phyloP scores from a whole-genome alignment of 2,113 vertebrate genomes.

The Onychostruthus taczanowskii region DNA sequence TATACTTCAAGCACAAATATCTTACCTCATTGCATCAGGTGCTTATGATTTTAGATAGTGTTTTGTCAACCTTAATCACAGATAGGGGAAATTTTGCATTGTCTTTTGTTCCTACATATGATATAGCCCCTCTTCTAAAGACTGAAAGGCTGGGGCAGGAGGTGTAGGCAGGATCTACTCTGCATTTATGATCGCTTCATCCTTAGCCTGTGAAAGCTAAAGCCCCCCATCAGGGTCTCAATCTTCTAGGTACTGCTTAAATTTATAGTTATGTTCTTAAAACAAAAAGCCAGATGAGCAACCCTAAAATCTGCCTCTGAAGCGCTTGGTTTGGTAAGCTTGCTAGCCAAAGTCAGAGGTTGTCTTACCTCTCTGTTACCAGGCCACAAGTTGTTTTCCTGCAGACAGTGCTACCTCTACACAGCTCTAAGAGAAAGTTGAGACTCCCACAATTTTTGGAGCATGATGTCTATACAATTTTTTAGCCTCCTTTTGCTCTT shows the following conservation, averaged over 20 bases:
- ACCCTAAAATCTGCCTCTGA: background rate
- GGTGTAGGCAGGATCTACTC: background rate
- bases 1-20: background rate
- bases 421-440: background rate
- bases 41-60: background rate
- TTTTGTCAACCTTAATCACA: background rate
- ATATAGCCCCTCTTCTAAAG: background rate
- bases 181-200: background rate
- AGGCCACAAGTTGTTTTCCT: background rate
- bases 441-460: background rate
- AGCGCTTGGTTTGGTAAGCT: background rate
- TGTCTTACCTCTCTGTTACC: background rate
- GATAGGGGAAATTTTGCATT: background rate
- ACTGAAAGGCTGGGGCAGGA: background rate
- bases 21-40: background rate
- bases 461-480: background rate
- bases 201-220: background rate
- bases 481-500: background rate
- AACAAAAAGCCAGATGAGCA: background rate
- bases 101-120: fast-evolving
- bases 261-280: background rate
- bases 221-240: background rate
- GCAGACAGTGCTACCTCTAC: background rate
- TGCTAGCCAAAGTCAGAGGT: background rate
- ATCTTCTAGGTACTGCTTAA: background rate